Conservation (phyloP, 2,888 invertebrate genomes). For the Melieria crassipennis region DNA sequence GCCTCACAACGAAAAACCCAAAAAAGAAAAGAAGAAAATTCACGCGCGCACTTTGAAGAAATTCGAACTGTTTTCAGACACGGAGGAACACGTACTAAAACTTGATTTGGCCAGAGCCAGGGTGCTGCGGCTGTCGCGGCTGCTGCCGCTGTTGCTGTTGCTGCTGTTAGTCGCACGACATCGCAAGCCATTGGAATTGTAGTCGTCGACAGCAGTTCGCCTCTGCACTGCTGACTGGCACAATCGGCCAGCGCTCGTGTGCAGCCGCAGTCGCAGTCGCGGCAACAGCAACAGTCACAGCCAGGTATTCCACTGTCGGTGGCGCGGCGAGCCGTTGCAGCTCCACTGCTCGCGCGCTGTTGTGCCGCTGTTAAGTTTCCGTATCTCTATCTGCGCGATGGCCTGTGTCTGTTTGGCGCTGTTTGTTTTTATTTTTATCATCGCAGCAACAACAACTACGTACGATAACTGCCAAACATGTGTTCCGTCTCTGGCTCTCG, state of each 20-base stretch:
- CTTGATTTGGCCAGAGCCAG: conserved; percentile 53
- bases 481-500: neutral
- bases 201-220: neutral
- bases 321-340: conserved; percentile 4
- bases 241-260: no score
- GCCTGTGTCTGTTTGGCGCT: conserved; percentile 31
- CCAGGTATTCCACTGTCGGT: conserved; percentile 40
- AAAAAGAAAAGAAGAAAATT: conserved; percentile 20
- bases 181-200: neutral
- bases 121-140: conserved; percentile 26
- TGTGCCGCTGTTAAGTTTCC: neutral
- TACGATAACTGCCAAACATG: neutral
- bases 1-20: conserved; percentile 37
- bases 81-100: conserved; percentile 66
- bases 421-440: conserved; percentile 30
- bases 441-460: neutral
- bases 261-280: neutral
- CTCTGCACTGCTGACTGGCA: neutral
- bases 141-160: conserved; percentile 26
- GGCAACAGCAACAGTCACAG: conserved; percentile 17
- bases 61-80: conserved; percentile 63
- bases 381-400: conserved; percentile 18
- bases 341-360: conserved; percentile 40
- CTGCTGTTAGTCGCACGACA: conserved; percentile 17
- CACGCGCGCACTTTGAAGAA: conserved; percentile 46